phyloP scores from a whole-genome alignment of 1,140 invertebrate species.

The Procambarus clarkii region DNA sequence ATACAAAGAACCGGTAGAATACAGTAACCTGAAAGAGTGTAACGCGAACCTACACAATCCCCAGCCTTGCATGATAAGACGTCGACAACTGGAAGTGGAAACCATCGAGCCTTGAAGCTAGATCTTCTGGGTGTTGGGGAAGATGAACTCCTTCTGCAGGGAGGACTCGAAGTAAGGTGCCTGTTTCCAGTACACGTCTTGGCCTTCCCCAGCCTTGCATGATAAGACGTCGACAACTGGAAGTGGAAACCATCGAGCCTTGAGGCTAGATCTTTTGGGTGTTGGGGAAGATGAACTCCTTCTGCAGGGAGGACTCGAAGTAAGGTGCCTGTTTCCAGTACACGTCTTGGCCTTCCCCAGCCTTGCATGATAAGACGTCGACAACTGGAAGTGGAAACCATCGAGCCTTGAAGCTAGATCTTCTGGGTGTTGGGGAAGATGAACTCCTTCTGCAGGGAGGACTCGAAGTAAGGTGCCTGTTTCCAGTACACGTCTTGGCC shows the following conservation, averaged over 20 bases:
- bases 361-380: too few relatives aligned
- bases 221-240: too few relatives aligned
- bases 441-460: conserved; percentile 66
- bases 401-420: not conserved
- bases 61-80: too few relatives aligned
- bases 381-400: too few relatives aligned
- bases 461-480: conserved; percentile 69
- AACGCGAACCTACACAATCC: too few relatives aligned
- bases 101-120: too few relatives aligned
- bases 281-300: conserved; percentile 55
- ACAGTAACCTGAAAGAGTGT: too few relatives aligned
- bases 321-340: conserved; percentile 65
- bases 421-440: conserved; percentile 17
- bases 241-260: too few relatives aligned
- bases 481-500: conserved; percentile 34
- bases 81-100: too few relatives aligned
- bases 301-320: conserved; percentile 67
- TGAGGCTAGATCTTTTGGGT: not conserved
- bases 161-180: conserved; percentile 68
- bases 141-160: conserved; percentile 65
- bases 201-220: not conserved
- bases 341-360: not conserved
- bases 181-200: conserved; percentile 51
- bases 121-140: not conserved
- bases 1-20: too few relatives aligned